phyloP scores from a whole-genome alignment of 2,888 invertebrate genomes.

The Cephus runcator region DNA sequence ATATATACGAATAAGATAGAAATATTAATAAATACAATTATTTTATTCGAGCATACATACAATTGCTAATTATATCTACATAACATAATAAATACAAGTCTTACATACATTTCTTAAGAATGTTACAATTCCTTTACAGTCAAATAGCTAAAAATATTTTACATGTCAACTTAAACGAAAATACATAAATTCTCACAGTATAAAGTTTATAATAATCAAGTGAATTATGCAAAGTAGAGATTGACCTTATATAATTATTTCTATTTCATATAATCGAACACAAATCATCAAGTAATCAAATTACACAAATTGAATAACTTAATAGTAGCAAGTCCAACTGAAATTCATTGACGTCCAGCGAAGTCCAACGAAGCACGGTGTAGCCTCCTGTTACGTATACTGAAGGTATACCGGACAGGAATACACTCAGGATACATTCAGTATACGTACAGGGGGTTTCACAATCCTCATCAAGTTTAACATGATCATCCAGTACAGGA shows the following conservation, averaged over 20 bases:
- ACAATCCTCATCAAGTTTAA: slow-evolving; percentile 65
- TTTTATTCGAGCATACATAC: neutral
- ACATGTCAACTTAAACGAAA: neutral
- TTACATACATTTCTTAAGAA: neutral
- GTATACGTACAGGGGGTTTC: slow-evolving; percentile 98
- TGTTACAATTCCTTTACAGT: neutral
- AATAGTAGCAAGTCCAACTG: neutral
- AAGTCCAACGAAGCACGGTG: slow-evolving; percentile 74
- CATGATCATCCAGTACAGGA: slow-evolving; percentile 5
- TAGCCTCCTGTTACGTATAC: slow-evolving; percentile 99
- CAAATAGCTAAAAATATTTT: neutral
- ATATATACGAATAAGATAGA: neutral
- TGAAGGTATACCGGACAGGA: slow-evolving; percentile 99
- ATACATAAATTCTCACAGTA: neutral
- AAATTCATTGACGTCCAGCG: neutral
- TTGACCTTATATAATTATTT: neutral
- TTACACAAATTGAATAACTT: neutral
- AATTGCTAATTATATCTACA: neutral
- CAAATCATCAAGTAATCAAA: neutral
- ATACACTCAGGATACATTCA: slow-evolving; percentile 99
- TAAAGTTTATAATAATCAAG: neutral
- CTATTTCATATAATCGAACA: neutral
- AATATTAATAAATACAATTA: neutral
- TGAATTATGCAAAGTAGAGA: neutral
- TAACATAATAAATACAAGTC: neutral